phyloP scores from a whole-genome alignment of 2,888 invertebrate genomes.

The Fragum sueziense region DNA sequence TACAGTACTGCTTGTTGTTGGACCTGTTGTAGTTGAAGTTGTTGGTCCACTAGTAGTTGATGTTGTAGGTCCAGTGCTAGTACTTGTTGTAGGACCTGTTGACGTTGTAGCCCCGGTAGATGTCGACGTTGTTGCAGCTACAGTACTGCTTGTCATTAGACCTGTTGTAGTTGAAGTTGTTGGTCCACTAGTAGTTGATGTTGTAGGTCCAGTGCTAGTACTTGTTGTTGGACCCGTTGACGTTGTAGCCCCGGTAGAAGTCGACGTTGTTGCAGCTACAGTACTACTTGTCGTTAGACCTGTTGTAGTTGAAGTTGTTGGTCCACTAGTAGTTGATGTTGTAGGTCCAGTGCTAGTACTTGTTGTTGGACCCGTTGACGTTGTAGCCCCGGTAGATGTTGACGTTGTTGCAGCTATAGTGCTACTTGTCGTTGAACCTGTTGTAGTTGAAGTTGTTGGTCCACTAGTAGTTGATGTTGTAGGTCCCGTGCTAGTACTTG shows the following conservation, averaged over 20 bases:
- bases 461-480: not conserved
- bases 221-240: not conserved
- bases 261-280: not conserved
- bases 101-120: not conserved
- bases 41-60: not conserved
- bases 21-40: not conserved
- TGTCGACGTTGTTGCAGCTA: not conserved
- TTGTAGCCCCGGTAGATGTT: not conserved
- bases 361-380: not conserved
- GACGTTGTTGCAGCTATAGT: not conserved
- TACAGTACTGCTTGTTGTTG: not conserved
- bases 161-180: not conserved
- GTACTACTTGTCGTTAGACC: not conserved
- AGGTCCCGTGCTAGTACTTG: not conserved
- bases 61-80: not conserved
- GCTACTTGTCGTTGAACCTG: not conserved
- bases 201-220: not conserved
- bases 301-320: not conserved
- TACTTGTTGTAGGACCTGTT: not conserved
- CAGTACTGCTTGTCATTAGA: not conserved
- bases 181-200: not conserved
- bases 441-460: not conserved
- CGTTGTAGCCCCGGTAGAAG: not conserved
- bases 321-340: not conserved
- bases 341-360: not conserved